Conservation (phyloP, 2,888 invertebrate genomes). For the Tuberolachnus salignus region DNA sequence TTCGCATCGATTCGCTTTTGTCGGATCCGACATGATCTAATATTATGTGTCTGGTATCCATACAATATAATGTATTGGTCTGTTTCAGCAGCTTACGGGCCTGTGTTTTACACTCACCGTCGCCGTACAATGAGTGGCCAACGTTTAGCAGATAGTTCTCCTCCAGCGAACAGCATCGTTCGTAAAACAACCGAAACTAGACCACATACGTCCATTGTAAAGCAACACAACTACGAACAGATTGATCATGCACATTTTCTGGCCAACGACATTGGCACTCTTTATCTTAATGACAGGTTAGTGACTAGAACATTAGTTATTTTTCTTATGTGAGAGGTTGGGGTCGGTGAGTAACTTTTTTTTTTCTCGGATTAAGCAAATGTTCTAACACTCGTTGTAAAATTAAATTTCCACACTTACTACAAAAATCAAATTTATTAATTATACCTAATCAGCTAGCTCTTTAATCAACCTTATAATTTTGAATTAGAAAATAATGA, state of each 20-base stretch:
- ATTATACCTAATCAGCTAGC: too few relatives aligned
- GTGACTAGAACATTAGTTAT: background rate
- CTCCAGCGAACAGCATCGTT: background rate
- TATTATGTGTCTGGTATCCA: too few relatives aligned
- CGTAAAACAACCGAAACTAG: background rate
- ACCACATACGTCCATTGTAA: conserved; percentile 4
- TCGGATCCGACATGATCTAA: background rate
- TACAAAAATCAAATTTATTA: too few relatives aligned
- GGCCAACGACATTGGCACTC: conserved; percentile 83
- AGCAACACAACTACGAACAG: conserved; percentile 61
- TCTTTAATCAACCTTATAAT: too few relatives aligned
- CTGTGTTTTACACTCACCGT: conserved; percentile 44
- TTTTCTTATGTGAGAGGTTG: too few relatives aligned
- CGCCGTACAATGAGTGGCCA: conserved; percentile 46
- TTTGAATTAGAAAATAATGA: too few relatives aligned
- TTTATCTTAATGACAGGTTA: conserved; percentile 83
- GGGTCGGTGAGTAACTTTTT: too few relatives aligned
- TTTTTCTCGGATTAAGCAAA: too few relatives aligned
- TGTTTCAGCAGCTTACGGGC: conserved; percentile 49
- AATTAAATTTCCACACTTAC: too few relatives aligned
- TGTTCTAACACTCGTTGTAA: too few relatives aligned
- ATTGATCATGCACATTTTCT: conserved; percentile 75
- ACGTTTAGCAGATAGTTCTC: conserved; percentile 13
- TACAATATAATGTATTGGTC: background rate
- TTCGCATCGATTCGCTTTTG: background rate